Conservation (phyloP, 2,888 invertebrate genomes). For the Pachycephus smyrnensis region DNA sequence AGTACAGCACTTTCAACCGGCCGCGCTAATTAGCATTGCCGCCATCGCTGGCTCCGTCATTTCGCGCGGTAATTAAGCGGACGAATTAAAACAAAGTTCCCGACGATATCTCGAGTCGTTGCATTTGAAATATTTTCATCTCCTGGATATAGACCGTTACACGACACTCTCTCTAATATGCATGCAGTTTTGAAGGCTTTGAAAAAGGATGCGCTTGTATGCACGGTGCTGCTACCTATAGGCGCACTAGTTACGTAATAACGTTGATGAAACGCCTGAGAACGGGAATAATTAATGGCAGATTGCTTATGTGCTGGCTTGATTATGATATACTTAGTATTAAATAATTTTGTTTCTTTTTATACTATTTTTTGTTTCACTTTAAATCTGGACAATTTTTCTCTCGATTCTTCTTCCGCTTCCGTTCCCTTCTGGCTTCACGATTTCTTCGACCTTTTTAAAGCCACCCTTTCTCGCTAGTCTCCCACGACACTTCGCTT, state of each 20-base stretch:
- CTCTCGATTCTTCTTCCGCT: conserved; percentile 27
- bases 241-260: not conserved
- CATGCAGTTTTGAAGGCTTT: not conserved
- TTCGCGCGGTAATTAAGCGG: conserved; percentile 1
- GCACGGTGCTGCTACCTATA: not conserved
- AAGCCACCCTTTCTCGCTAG: conserved; percentile 6
- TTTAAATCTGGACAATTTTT: conserved; percentile 3
- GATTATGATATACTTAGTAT: not conserved
- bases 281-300: not conserved
- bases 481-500: conserved; percentile 33
- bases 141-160: not conserved
- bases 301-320: not conserved
- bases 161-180: not conserved
- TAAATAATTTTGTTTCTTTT: not conserved
- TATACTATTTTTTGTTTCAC: not conserved
- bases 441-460: conserved; percentile 12
- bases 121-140: not conserved
- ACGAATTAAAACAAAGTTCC: not conserved
- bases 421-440: conserved; percentile 18
- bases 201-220: not conserved
- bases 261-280: not conserved
- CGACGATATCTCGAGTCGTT: no score
- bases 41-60: conserved; percentile 12
- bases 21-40: conserved; percentile 48
- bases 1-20: conserved; percentile 37